A percentile compares a stretch with the other conserved stretches of the same genome.
Evolutionary conservation across 2,113 vertebrate species (phyloP).

Genomic region (Psephotus haematonotus): DNA sequence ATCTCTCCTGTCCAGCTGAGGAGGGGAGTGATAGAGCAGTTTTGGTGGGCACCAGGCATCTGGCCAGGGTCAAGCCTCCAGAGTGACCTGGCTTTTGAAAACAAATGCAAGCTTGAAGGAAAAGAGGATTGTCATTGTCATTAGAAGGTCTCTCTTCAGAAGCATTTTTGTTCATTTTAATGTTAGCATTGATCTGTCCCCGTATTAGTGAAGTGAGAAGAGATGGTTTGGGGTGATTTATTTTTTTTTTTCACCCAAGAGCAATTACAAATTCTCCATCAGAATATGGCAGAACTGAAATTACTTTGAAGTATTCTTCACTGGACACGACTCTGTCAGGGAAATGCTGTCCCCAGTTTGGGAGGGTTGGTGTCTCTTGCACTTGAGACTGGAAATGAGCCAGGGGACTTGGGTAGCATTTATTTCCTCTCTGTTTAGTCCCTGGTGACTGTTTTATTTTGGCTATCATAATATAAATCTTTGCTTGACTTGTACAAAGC

Average conservation of each 20-base stretch:
- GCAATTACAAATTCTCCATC: not conserved
- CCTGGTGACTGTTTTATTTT: not conserved
- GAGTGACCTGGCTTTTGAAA: not conserved
- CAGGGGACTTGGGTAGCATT: not conserved
- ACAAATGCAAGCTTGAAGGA: not conserved
- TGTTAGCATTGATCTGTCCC: not conserved
- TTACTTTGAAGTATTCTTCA: not conserved
- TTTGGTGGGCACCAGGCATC: not conserved
- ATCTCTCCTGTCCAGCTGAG: not conserved
- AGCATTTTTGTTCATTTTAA: not conserved
- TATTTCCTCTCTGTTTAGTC: not conserved
- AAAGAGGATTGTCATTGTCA: not conserved
- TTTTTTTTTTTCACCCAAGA: too few species aligned
- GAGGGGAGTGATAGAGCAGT: not conserved
- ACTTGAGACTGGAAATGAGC: not conserved
- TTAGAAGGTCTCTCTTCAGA: not conserved
- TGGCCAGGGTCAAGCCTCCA: not conserved
- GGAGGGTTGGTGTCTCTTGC: accelerated
- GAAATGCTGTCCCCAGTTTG: not conserved
- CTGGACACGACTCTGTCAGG: not conserved
- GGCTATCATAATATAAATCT: not conserved
- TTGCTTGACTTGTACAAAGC: not conserved
- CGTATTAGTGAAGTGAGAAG: not conserved
- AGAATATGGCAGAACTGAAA: not conserved
- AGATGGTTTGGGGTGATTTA: not conserved